These are phyloP conservation scores for Lasioglossum baleicum DNA, from an alignment of 1,140 invertebrate genomes.

Conservation along the genomic window DNA sequence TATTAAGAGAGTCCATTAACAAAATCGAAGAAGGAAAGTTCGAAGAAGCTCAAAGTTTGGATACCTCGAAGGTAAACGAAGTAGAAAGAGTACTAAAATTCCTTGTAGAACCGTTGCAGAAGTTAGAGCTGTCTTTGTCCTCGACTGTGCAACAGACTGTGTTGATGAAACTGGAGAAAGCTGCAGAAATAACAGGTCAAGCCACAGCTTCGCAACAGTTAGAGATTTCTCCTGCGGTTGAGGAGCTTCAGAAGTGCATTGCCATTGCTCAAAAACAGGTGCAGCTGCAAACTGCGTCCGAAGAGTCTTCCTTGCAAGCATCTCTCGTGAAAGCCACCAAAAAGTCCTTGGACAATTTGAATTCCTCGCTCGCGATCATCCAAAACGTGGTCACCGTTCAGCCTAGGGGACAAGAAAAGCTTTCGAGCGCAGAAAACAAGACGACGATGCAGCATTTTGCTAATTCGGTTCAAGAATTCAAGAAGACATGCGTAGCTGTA, in stretches of 20 bases:
- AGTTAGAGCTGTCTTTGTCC: constrained; percentile 40
- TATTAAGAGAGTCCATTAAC: constrained; percentile 39
- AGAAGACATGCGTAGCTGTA: constrained; percentile 28
- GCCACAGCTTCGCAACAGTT: background rate
- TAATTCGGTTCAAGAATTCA: constrained; percentile 34
- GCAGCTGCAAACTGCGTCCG: background rate
- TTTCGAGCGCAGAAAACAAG: constrained; percentile 13
- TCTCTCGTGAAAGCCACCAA: constrained; percentile 59
- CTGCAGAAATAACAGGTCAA: constrained; percentile 11
- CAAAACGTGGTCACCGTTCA: constrained; percentile 2
- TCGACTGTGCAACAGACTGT: constrained; percentile 23
- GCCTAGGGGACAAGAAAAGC: background rate
- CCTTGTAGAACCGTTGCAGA: constrained; percentile 44
- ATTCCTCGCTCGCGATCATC: constrained; percentile 28
- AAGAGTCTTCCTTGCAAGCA: constrained; percentile 20
- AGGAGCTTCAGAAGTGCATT: constrained; percentile 14
- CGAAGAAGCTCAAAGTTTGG: constrained; percentile 34
- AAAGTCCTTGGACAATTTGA: constrained; percentile 18
- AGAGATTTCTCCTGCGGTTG: background rate
- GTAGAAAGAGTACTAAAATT: constrained; percentile 16
- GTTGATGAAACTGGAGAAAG: background rate
- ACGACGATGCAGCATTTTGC: constrained; percentile 22
- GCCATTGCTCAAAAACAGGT: constrained; percentile 14
- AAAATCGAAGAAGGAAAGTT: constrained; percentile 46
- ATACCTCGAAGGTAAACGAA: constrained; percentile 2